Evolutionary conservation across 2,113 vertebrate genomes (phyloP).

Genomic region (Hypocryptadius cinnamomeus): DNA sequence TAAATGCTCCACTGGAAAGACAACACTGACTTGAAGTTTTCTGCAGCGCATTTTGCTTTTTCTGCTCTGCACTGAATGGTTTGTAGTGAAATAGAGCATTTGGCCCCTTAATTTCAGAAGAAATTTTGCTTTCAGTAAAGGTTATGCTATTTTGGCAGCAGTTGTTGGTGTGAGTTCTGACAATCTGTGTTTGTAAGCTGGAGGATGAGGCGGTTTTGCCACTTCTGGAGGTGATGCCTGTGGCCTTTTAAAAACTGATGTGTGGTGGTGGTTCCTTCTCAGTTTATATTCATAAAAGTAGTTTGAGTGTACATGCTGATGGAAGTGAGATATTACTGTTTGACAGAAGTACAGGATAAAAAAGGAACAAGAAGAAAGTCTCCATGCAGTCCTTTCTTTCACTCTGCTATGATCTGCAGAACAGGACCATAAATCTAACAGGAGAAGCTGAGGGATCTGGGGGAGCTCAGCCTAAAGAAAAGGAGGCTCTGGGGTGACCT

Average conservation of each 20-base stretch:
- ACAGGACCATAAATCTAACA: accelerated
- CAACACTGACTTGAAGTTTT: not conserved
- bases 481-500: not conserved
- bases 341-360: not conserved
- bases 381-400: not conserved
- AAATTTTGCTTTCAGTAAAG: not conserved
- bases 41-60: not conserved
- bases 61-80: not conserved
- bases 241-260: not conserved
- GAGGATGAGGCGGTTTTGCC: not conserved
- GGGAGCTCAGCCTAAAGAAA: not conserved
- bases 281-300: not conserved
- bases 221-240: not conserved
- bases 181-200: not conserved
- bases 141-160: not conserved
- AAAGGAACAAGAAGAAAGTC: not conserved
- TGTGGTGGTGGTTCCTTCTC: not conserved
- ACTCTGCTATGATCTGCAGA: not conserved
- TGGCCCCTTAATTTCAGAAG: not conserved
- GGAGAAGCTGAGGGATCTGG: not conserved
- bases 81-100: not conserved
- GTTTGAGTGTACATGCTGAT: not conserved
- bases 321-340: not conserved
- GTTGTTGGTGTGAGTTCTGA: not conserved
- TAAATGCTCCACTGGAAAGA: not conserved